Evolutionary conservation across 2,797 vertebrate species (phyloP).

Genomic region (Calcarius lapponicus): DNA sequence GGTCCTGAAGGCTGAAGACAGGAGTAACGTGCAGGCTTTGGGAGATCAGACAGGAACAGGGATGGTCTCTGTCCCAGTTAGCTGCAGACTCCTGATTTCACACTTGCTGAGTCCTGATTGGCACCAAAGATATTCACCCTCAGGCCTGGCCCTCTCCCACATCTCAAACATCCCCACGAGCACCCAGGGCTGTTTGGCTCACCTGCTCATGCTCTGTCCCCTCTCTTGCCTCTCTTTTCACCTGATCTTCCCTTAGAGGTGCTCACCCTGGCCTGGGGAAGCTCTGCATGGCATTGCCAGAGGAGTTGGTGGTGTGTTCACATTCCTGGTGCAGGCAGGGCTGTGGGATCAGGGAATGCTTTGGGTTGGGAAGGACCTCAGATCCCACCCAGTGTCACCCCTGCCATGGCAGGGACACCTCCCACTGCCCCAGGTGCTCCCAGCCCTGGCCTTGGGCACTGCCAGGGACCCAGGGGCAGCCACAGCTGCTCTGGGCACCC

Average conservation of each 20-base stretch:
- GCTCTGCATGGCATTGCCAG: neutral
- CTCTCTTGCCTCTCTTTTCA: neutral
- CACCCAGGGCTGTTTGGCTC: neutral
- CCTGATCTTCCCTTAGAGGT: neutral
- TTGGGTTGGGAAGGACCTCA: neutral
- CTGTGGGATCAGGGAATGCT: neutral
- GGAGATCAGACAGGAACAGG: neutral
- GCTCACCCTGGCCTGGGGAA: neutral
- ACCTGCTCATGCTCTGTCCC: neutral
- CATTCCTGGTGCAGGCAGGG: neutral
- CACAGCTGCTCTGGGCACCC: neutral
- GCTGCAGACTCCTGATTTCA: neutral
- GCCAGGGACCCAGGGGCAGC: neutral
- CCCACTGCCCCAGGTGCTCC: neutral
- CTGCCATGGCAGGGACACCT: neutral
- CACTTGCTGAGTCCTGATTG: neutral
- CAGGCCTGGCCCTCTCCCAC: neutral
- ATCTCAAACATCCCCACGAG: rapidly evolving
- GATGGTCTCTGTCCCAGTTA: neutral
- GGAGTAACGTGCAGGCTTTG: neutral
- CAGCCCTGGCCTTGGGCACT: neutral
- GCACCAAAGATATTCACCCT: neutral
- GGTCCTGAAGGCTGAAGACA: neutral
- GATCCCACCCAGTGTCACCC: neutral
- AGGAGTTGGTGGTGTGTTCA: neutral